These are phyloP conservation scores for Ciona savignyi DNA, from an alignment of 23 tunicate genomes.

Conservation along the genomic window DNA sequence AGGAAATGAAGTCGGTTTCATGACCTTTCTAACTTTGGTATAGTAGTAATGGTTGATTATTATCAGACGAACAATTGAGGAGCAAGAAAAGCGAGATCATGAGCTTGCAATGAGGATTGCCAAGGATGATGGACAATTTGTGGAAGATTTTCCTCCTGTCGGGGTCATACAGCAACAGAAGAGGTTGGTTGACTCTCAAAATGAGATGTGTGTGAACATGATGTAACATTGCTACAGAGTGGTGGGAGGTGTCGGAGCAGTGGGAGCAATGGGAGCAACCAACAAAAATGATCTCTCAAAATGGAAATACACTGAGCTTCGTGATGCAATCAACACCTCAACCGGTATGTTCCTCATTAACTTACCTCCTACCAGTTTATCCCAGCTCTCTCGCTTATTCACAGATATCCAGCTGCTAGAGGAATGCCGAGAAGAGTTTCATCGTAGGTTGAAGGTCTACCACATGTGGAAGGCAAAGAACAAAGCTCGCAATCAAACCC, in stretches of 20 bases:
- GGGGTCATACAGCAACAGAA: conserved; percentile 56
- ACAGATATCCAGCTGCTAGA: conserved; percentile 78
- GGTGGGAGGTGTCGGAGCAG: background rate
- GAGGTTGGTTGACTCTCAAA: too few species aligned
- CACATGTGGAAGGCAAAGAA: conserved; percentile 92
- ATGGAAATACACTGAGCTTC: conserved; percentile 86
- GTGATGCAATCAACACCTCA: conserved; percentile 95
- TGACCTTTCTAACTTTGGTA: too few species aligned
- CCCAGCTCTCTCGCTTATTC: background rate
- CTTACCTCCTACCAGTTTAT: too few species aligned
- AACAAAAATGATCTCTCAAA: conserved; percentile 65
- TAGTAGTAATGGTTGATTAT: too few species aligned
- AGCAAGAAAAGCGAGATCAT: conserved; percentile 84
- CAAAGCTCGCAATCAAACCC: conserved; percentile 55
- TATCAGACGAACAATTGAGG: conserved; percentile 53
- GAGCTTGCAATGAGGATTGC: conserved; percentile 95
- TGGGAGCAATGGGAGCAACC: background rate
- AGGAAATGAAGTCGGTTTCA: conserved; percentile 56
- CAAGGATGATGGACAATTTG: conserved; percentile 80
- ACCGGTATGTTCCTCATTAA: too few species aligned
- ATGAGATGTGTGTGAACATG: too few species aligned
- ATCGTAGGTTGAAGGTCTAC: conserved; percentile 91
- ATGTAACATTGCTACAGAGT: conserved; percentile 10
- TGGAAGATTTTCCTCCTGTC: conserved; percentile 42
- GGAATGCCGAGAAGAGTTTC: conserved; percentile 93